Conservation (phyloP, 2,113 vertebrate genomes). For the Crypturellus undulatus region DNA sequence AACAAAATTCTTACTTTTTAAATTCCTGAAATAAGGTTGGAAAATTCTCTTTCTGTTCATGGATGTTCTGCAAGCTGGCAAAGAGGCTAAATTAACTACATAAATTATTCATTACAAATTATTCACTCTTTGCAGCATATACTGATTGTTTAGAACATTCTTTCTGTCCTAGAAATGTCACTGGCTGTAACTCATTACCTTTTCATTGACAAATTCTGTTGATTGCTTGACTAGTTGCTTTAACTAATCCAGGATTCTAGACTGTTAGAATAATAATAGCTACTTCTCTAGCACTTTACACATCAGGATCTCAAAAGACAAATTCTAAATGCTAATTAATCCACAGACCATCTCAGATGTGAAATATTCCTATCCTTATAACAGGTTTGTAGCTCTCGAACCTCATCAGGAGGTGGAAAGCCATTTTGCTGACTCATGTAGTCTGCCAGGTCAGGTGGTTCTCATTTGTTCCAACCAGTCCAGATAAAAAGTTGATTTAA, state of each 20-base stretch:
- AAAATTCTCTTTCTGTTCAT: constrained; percentile 49
- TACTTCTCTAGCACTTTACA: background rate
- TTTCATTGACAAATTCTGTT: constrained; percentile 56
- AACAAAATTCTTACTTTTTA: background rate
- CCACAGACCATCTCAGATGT: constrained; percentile 25
- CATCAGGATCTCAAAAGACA: constrained; percentile 6
- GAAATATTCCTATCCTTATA: background rate
- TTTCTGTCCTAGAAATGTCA: constrained; percentile 73
- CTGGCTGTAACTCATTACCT: constrained; percentile 59
- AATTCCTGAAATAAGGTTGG: background rate
- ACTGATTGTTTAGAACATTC: constrained; percentile 67
- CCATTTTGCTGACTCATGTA: constrained; percentile 42
- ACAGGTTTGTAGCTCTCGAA: constrained; percentile 26
- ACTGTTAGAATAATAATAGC: constrained; percentile 28
- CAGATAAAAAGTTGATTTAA: background rate
- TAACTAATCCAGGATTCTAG: constrained; percentile 50
- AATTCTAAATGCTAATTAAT: constrained; percentile 62
- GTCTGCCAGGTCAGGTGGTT: background rate
- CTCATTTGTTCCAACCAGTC: constrained; percentile 14
- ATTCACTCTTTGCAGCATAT: constrained; percentile 55
- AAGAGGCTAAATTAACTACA: constrained; percentile 64
- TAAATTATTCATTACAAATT: constrained; percentile 71
- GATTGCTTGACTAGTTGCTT: constrained; percentile 57
- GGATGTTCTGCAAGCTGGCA: constrained; percentile 59
- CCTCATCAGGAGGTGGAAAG: background rate